Evolutionary conservation across 2,113 vertebrate genomes (phyloP), one percentile per base, ranked within the genome.

Genomic region (Holacanthus passer): DNA sequence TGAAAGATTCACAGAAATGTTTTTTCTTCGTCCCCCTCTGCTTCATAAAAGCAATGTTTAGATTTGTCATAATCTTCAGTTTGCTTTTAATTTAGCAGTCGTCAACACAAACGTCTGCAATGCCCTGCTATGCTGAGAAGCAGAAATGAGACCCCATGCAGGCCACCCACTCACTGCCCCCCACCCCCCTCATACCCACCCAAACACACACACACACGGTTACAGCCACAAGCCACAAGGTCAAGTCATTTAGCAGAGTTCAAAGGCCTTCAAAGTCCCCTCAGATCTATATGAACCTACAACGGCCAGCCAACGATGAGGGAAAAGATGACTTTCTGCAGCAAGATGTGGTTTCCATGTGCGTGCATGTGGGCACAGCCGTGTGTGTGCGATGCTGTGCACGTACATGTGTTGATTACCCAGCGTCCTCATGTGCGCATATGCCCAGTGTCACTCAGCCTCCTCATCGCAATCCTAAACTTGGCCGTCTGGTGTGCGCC

Each of bases 201-300:
- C 74, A 77, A 50, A 84, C 72, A 81, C 76, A 81, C 48, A 84
- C 64, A 82, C 52, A 65, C 73, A 83, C 73, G 82, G 94, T 93
- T 81, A 81, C 82, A 91, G 84, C 94, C 88, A 92, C 85, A 88
- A 90, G 86, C 89, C 90, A 91, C 96, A 96, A 96, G 97, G 97
- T 97, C 96, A 97, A 97, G 96, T 95, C 96, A 96, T 96, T 97
- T 96, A 97, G 96, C 95, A 94, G 95, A 97, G 96, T 97, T 98
- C 96, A 97, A 97, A 98, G 95, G 93, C 95, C 96, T 98, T 98
- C 96, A 97, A 97, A 97, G 96, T 82, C 87, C 85, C 91, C 95
- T 97, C 93, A 97, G 96, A 99, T 97, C 96, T 96, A 96, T 96
- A 97, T 96, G 96, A 96, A 95, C 95, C 96, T 96, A 97, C 95